A percentile compares a stretch with the other conserved stretches of the same genome.
Evolutionary conservation across 2,113 vertebrate species (phyloP).

Genomic region (Stegostoma tigrinum): DNA sequence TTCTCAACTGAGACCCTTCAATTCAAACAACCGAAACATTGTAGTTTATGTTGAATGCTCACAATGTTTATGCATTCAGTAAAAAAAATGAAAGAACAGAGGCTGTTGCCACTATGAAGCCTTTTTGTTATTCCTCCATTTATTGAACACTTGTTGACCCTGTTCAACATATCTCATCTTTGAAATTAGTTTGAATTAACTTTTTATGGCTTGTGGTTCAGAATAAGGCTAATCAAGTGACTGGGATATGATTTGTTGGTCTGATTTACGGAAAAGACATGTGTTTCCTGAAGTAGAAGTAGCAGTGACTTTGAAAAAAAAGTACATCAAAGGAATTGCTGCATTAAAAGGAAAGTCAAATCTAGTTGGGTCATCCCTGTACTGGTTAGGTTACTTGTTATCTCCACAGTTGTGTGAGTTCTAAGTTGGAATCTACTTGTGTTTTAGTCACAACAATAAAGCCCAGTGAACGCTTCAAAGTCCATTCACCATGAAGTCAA

Average conservation of each 20-base stretch:
- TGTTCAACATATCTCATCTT: background rate
- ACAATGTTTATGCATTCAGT: background rate
- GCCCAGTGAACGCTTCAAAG: background rate
- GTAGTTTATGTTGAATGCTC: background rate
- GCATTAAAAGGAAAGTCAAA: background rate
- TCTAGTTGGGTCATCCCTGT: background rate
- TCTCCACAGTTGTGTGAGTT: background rate
- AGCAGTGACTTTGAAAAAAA: background rate
- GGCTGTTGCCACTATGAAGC: background rate
- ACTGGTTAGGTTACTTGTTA: background rate
- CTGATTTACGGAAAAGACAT: background rate
- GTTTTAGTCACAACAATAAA: background rate
- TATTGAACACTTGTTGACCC: background rate
- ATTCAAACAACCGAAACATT: background rate
- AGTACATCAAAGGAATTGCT: conserved; percentile 6
- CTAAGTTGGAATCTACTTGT: background rate
- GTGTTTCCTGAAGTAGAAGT: background rate
- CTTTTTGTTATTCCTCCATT: background rate
- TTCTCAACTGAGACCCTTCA: background rate
- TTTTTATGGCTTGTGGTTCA: background rate
- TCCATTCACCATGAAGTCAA: background rate
- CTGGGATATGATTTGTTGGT: background rate
- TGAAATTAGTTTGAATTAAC: background rate
- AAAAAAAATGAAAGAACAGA: background rate
- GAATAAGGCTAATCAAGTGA: conserved; percentile 10